Base-by-base conservation (phyloP, 2,797 vertebrate species). In the Synanceia verrucosa region DNA sequence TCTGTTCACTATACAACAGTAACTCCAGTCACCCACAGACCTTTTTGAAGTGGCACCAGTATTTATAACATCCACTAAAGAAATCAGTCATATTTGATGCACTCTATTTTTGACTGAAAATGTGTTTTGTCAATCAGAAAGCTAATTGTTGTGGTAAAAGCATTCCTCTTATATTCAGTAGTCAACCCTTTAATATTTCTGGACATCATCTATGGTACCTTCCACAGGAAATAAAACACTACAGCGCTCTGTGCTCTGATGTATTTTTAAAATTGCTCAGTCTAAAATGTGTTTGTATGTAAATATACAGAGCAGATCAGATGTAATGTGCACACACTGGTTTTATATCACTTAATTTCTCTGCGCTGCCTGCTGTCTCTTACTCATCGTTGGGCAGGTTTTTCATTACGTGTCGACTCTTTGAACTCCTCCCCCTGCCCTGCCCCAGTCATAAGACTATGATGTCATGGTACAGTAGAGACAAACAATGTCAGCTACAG, bases 391-490 rank as follows among this genome's bases (percentile, higher is more conserved):
- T 78, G 67, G 81, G 70, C 75, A 84, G 86, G 78, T 82, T 85
- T 90, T 86, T 78, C 81, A 88, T 90, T 88, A 86, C 89, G 83
- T 89, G 81, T 71, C 4, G 71, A 79, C 78, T 85, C 76, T 82
- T 61, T 81, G 73, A 87, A 82, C 83, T 84, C 85, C 87, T 88
- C 88, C 89, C 79, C 78, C 84, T 85, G 88, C 90, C 90, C 86
- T 87, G 79, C 88, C 90, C 84, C 73, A 86, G 91, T 93, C 93
- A 94, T 81, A 86, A 93, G 92, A 90, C 90, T 76, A 94, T 94
- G 93, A 94, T 92, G 92, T 94, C 93, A 94, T 92, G 70, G 81
- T 87, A 89, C 86, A 92, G 85, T 85, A 91, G 62, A 91, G 86
- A 88, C 77, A 83, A 85, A 87, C 86, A 86, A 62, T 86, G 85